phyloP scores from a whole-genome alignment of 2,888 invertebrate genomes.

The Encarsia formosa region DNA sequence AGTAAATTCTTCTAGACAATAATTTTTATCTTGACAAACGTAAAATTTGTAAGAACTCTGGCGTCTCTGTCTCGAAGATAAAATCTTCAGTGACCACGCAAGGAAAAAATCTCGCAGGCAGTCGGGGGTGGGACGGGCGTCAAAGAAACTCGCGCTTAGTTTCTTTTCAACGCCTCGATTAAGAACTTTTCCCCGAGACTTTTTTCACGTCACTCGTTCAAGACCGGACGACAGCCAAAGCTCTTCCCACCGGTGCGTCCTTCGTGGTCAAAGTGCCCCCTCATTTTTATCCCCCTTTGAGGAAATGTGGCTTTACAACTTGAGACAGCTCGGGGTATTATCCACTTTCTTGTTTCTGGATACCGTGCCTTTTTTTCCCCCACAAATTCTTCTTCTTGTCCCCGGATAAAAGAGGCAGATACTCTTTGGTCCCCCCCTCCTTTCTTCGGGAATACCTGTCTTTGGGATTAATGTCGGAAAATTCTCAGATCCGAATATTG shows the following conservation, averaged over 20 bases:
- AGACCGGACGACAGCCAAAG: slow-evolving; percentile 4
- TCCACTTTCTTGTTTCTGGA: slow-evolving; percentile 37
- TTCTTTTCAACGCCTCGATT: slow-evolving; percentile 8
- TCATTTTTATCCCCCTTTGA: slow-evolving; percentile 9
- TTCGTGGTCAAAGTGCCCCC: slow-evolving; percentile 25
- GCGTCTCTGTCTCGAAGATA: too few relatives aligned
- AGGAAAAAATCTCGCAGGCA: too few relatives aligned
- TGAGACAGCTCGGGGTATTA: slow-evolving; percentile 39
- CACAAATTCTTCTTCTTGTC: not conserved
- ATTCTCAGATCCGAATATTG: too few relatives aligned
- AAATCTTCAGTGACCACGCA: too few relatives aligned
- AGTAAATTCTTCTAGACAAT: too few relatives aligned
- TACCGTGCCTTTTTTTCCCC: slow-evolving; percentile 1
- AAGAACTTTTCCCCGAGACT: slow-evolving; percentile 16
- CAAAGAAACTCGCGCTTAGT: too few relatives aligned
- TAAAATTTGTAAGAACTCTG: too few relatives aligned
- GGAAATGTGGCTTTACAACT: slow-evolving; percentile 32
- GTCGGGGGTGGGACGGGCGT: too few relatives aligned
- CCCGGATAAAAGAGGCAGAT: not conserved
- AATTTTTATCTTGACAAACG: too few relatives aligned
- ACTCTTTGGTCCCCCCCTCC: too few relatives aligned
- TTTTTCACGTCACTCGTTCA: slow-evolving; percentile 4
- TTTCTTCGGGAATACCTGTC: too few relatives aligned
- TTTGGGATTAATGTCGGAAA: too few relatives aligned
- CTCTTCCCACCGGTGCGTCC: not conserved